Base-by-base conservation (phyloP, 2,797 vertebrate species). In the Clarias platycephalus region DNA sequence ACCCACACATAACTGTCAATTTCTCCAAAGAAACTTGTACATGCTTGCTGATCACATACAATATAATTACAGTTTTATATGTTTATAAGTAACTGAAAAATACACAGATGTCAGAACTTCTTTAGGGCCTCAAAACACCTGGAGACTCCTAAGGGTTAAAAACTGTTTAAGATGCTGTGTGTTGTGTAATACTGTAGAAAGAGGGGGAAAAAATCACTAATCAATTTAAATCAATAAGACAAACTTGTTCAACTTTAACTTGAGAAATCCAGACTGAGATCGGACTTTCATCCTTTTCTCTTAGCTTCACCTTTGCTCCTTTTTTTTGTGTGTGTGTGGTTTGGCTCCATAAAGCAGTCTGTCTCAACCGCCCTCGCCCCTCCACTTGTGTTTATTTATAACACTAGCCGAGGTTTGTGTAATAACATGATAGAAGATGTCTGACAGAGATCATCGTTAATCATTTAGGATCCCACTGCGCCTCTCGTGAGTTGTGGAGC, bases 341-440 rank as follows among this genome's bases (percentile, higher is more conserved):
- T 58, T 60, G 57, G 75, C 75, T 77, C 57, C 0, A 5, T 60
- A 34, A n/a, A 16, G 57, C 40, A 37, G 75, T 77, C 28, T 62
- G 31, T 78, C 76, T 78, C 57, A 78, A 60, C 9, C 34, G 55
- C 0, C 34, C 53, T 57, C 49, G 57, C 72, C n/a, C 74, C 20
- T 58, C 49, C 74, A 76, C 74, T 60, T 20, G 28, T 60, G 28
- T 34, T 76, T 76, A 58, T 76, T 76, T 76, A 58, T 58, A 58
- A 37, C 74, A 10, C 55, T 77, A 31, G 55, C 28, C 12, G 31
- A 31, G 28, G 31, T 37, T 55, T 78, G 57, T 24, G 75, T 40
- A 78, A 78, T n/a, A 40, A 40, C 16, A 55, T 13, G 12, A 34
- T 31, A 6, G 75, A 16, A 60, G 37, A 62, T 16, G 31, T 40